Base-by-base conservation (phyloP, 1,140 invertebrate genomes). In the Prorops nasuta region DNA sequence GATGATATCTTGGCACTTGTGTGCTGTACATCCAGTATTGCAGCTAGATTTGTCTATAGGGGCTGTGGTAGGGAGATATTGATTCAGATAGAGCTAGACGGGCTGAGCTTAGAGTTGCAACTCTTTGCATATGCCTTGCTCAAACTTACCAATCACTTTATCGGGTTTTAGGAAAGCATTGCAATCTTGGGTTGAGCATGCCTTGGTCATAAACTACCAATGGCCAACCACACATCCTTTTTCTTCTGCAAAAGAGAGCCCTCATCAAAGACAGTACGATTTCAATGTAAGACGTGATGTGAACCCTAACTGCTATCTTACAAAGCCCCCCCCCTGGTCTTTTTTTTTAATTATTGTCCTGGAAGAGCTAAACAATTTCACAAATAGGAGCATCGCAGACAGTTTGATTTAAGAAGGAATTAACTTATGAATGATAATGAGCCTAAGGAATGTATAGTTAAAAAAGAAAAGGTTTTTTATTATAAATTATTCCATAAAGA, bases 181-280 rank as follows among this genome's bases (percentile, higher is more conserved):
- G 70, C 73, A 73, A 72, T 76, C 73, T 75, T 74, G 73, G 73
- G 71, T 73, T 74, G 72, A 74, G 71, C 68, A 73, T 73, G 72
- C 72, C 73, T 72, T 76, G 72, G 73, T 74, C 69, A 72, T 76
- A 74, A 72, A 76, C 72, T 76, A 76, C 73, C 73, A 76, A 76
- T 74, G 73, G 73, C 73, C 73, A 76, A 76, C 72, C 73, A 73
- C 66, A 74, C 72, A 74, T 74, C 73, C 73, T 74, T 76, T 76
- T 74, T 76, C 72, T 76, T 76, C 73, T 76, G 73, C 59, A 76
- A 76, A 76, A 76, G 73, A 76, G 73, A 76, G 73, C 73, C 73
- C 72, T 76, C 73, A 67, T 76, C 73, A 76, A 76, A 76, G 73
- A 76, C 67, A 74, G 68, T 66, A 74, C 57, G 66, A 67, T 75